A percentile compares a stretch with the other conserved stretches of the same genome.
phyloP scores from a whole-genome alignment of 1,140 invertebrate genomes.

The Drosophila ananassae region DNA sequence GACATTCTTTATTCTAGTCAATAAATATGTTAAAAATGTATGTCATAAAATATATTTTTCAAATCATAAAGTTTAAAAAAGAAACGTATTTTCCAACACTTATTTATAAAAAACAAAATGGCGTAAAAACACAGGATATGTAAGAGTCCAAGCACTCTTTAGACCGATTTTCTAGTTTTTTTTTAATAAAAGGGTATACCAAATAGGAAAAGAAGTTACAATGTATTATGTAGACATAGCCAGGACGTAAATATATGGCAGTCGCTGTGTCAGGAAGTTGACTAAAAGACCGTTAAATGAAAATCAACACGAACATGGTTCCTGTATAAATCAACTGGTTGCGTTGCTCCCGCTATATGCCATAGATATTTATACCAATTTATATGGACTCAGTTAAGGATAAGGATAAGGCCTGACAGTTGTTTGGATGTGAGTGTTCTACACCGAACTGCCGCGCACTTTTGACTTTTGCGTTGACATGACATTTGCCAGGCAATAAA shows the following conservation, averaged over 20 bases:
- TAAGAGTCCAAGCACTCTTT: too few relatives aligned
- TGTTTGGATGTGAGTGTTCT: conserved; percentile 20
- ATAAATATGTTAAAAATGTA: too few relatives aligned
- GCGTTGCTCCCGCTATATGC: conserved; percentile 56
- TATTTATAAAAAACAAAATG: too few relatives aligned
- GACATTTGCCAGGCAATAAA: conserved; percentile 65
- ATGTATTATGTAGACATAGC: conserved; percentile 63
- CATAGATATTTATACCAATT: conserved; percentile 44
- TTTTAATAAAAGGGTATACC: conserved; percentile 9
- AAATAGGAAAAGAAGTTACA: conserved; percentile 24
- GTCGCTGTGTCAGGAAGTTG: conserved; percentile 81
- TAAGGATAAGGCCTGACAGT: neutral
- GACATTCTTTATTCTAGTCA: conserved; percentile 1
- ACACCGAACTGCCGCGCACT: conserved; percentile 55
- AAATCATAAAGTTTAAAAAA: too few relatives aligned
- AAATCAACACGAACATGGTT: conserved; percentile 76
- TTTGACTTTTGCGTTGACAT: conserved; percentile 81
- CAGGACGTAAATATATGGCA: conserved; percentile 76
- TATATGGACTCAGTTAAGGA: conserved; percentile 40
- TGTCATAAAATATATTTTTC: too few relatives aligned
- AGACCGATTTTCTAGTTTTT: neutral
- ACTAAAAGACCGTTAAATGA: conserved; percentile 83
- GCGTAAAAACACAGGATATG: too few relatives aligned
- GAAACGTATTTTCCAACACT: too few relatives aligned
- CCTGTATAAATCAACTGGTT: conserved; percentile 80